Conservation (phyloP, 2,797 vertebrate genomes). For the Threskiornis aethiopicus region DNA sequence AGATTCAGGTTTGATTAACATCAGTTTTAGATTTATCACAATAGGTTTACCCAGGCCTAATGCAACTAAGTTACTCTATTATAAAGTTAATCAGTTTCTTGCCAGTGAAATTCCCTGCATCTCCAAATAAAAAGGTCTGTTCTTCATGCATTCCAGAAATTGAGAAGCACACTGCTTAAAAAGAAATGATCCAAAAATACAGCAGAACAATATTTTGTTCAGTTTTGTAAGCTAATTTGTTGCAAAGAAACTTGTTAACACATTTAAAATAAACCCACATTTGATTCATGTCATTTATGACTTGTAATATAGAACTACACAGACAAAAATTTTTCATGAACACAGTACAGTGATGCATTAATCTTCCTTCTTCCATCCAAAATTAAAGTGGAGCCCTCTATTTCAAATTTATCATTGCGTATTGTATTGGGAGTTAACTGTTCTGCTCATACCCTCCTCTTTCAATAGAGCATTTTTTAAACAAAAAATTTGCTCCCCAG, state of each 20-base stretch:
- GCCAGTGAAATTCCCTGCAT: not conserved
- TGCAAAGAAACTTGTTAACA: not conserved
- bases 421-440: not conserved
- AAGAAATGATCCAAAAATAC: not conserved
- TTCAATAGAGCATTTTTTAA: not conserved
- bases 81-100: not conserved
- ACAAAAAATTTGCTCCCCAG: not conserved
- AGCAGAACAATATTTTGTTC: not conserved
- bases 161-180: not conserved
- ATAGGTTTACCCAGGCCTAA: not conserved
- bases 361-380: not conserved
- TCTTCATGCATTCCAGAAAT: not conserved
- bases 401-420: not conserved
- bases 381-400: not conserved
- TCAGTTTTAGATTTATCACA: not conserved
- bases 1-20: not conserved
- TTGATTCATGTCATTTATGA: not conserved
- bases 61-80: not conserved
- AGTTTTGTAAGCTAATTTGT: not conserved
- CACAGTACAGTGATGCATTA: not conserved
- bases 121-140: not conserved
- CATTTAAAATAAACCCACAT: not conserved
- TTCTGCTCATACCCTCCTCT: not conserved
- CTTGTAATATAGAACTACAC: not conserved
- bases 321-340: not conserved